Percentiles rank a stretch among this genome's conserved stretches.
Evolutionary conservation across 2,797 vertebrate species (phyloP).

Genomic region (Pogonophryne albipinna): DNA sequence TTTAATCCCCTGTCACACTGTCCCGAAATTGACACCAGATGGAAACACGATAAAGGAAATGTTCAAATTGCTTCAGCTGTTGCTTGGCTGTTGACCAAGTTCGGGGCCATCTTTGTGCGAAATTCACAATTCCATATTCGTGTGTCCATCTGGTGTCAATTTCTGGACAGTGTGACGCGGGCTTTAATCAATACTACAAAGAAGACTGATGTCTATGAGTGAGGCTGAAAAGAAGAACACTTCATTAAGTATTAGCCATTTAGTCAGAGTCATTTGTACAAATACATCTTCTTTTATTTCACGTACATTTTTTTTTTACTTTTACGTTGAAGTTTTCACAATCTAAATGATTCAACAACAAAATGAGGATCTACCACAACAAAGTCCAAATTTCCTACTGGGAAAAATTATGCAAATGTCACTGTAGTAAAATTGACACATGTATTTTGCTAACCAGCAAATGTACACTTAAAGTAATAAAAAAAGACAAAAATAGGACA

Average conservation of each 20-base stretch:
- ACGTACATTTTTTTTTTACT: conserved; percentile 85
- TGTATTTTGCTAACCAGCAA: conserved; percentile 77
- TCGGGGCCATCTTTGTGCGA: no score
- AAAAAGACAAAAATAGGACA: conserved; percentile 81
- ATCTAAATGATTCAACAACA: conserved; percentile 91
- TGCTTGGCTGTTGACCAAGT: no score
- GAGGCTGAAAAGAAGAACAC: conserved; percentile 16
- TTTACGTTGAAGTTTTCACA: conserved; percentile 85
- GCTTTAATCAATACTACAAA: neutral
- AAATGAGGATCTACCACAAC: conserved; percentile 91
- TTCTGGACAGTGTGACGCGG: no score
- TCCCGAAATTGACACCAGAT: no score
- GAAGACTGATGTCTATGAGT: conserved; percentile 13
- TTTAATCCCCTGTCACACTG: neutral
- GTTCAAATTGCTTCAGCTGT: no score
- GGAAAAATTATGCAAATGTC: conserved; percentile 82
- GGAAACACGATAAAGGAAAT: no score
- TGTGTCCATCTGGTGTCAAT: no score
- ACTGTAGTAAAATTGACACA: conserved; percentile 82
- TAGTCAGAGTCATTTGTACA: conserved; percentile 77
- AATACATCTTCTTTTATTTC: conserved; percentile 90
- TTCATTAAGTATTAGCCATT: conserved; percentile 35
- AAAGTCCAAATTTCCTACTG: conserved; percentile 85
- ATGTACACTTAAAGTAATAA: conserved; percentile 80
- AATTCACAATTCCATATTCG: no score